Evolutionary conservation across 2,797 vertebrate genomes (phyloP), one percentile per base, ranked within the genome.

Genomic region (Lemur catta): DNA sequence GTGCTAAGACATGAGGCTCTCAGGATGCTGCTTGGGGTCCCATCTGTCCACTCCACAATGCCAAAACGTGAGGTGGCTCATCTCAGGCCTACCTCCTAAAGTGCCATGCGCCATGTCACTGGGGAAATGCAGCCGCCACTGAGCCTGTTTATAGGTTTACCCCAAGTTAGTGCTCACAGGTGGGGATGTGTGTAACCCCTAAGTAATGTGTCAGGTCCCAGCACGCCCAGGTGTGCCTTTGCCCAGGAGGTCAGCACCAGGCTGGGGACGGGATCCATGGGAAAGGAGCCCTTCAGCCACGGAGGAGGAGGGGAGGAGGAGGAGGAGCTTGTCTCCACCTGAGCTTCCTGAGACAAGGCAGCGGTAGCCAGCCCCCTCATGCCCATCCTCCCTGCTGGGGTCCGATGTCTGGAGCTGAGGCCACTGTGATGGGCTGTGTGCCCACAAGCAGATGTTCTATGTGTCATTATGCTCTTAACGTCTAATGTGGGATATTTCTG

Each of bases 51-150:
- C 38, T 11, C 41, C 41, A 5, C 6, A 2, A 13, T 38, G 41
- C 63, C 55, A 38, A 20, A 13, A 30, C 4, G 2, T 3, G 20
- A 41, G 80, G 28, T 14, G 41, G 48, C 17, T 1, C 0, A 7
- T 33, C 26, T 22, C 38, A 48, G 61, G 35, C 43, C 46, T 30
- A 4, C 28, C 11, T 0, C 26, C 65, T 30, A 61, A 30, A 2
- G 24, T 3, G 4, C 22, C 8, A 12, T 7, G 4, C 0, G 0
- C 12, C 35, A 48, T 38, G 12, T 18, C 30, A 1, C 2, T 4
- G 18, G 15, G 22, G 11, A 52, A 38, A 65, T 1, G 43, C 0
- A 28, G 41, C 46, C 6, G 38, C 7, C 2, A 24, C 6, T n/a
- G 11, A 5, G 6, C 8, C 10, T 22, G 38, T 18, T 30, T 41